phyloP scores from a whole-genome alignment of 2,888 invertebrate species.

The Coecobrya sp. region DNA sequence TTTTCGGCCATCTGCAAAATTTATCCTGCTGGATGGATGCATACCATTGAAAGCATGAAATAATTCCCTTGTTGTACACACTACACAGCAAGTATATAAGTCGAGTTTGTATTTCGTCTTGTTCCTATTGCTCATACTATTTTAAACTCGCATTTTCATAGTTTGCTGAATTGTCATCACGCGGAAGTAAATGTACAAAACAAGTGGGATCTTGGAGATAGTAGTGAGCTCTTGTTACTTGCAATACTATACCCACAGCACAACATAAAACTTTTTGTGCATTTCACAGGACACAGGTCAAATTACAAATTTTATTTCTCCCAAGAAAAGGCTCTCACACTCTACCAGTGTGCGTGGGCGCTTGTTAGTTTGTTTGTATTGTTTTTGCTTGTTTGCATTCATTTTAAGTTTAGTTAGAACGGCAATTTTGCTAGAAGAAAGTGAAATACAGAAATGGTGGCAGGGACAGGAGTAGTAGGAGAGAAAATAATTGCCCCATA shows the following conservation, averaged over 20 bases:
- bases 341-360: slow-evolving; percentile 9
- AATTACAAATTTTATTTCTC: slow-evolving; percentile 37
- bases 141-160: slow-evolving; percentile 32
- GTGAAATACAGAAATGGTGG: neutral
- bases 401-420: neutral
- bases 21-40: neutral
- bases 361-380: slow-evolving; percentile 42
- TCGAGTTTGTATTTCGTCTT: slow-evolving; percentile 3
- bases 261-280: neutral
- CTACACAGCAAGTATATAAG: neutral
- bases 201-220: neutral
- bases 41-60: neutral
- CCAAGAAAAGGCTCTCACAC: slow-evolving; percentile 16
- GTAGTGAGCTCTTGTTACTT: slow-evolving; percentile 18
- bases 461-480: neutral
- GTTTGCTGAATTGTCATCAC: slow-evolving; percentile 35
- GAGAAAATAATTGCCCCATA: slow-evolving; percentile 25
- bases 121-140: neutral
- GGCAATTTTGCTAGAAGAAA: neutral
- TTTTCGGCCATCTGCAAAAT: slow-evolving; percentile 43
- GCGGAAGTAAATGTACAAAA: neutral
- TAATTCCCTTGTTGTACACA: neutral
- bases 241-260: neutral
- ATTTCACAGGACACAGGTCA: neutral
- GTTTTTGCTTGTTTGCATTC: slow-evolving; percentile 50